Conservation (phyloP, 2,888 invertebrate species). For the Amiota communis region DNA sequence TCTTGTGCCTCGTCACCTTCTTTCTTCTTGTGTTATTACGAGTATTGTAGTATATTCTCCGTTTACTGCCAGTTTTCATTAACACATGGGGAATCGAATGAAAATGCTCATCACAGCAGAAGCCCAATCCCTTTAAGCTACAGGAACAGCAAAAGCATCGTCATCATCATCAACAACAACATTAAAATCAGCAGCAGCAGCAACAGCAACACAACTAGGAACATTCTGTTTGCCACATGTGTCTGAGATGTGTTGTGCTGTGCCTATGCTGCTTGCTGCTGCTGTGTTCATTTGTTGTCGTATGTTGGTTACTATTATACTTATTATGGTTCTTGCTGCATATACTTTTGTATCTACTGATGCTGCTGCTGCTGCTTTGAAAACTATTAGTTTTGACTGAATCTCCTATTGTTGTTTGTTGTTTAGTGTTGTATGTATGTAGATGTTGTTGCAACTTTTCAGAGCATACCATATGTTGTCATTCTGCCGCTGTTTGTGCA, state of each 20-base stretch:
- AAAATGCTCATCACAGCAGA: too few relatives aligned
- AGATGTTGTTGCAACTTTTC: constrained; percentile 20
- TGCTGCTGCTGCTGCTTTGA: constrained; percentile 60
- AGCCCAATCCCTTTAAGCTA: too few relatives aligned
- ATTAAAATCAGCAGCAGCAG: neutral
- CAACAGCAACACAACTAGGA: neutral
- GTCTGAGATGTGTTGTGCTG: constrained; percentile 25
- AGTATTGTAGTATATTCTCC: neutral
- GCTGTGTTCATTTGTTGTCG: constrained; percentile 12
- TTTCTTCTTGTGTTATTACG: neutral
- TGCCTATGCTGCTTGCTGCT: constrained; percentile 16
- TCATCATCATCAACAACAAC: too few relatives aligned
- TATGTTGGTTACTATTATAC: constrained; percentile 1
- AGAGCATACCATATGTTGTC: constrained; percentile 21
- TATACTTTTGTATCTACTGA: constrained; percentile 52
- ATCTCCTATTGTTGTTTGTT: constrained; percentile 33
- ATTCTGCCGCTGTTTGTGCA: constrained; percentile 41
- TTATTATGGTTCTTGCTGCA: neutral
- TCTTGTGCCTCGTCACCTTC: too few relatives aligned
- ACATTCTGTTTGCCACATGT: constrained; percentile 2
- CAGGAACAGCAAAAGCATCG: too few relatives aligned
- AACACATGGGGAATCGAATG: too few relatives aligned
- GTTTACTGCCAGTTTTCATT: constrained; percentile 12
- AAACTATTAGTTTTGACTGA: constrained; percentile 59
- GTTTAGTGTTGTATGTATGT: constrained; percentile 39